Evolutionary conservation across 2,888 invertebrate genomes (phyloP).

Genomic region (Unio pictorum): DNA sequence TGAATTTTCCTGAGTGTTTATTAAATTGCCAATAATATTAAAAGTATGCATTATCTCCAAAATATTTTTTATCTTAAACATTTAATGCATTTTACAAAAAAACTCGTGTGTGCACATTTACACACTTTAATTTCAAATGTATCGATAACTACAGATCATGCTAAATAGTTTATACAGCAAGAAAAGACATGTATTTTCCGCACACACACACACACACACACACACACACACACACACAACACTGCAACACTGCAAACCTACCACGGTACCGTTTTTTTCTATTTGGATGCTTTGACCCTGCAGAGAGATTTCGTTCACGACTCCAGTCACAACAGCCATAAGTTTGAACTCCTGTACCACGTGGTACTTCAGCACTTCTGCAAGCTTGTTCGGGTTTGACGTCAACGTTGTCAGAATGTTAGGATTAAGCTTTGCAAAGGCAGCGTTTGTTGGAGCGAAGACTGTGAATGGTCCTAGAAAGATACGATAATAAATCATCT

Average conservation of each 20-base stretch:
- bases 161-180: no score
- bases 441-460: conserved; percentile 42
- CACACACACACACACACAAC: no score
- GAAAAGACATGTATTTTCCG: neutral
- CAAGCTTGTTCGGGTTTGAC: conserved; percentile 18
- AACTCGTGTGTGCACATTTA: no score
- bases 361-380: conserved; percentile 35
- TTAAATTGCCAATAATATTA: no score
- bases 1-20: no score
- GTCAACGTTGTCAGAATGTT: conserved; percentile 15
- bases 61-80: no score
- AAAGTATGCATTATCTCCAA: no score
- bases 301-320: conserved; percentile 5
- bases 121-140: no score
- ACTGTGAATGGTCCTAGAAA: conserved; percentile 36
- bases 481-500: neutral
- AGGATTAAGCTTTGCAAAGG: conserved; percentile 26
- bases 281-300: conserved; percentile 16
- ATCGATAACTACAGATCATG: no score
- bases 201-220: no score
- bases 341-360: conserved; percentile 31
- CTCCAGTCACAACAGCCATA: conserved; percentile 14
- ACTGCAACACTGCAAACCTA: neutral
- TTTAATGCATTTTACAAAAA: no score
- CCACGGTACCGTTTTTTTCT: conserved; percentile 5